Evolutionary conservation across 2,888 invertebrate genomes (phyloP), one percentile per base, ranked within the genome.

Genomic region (Drosophila borealis): DNA sequence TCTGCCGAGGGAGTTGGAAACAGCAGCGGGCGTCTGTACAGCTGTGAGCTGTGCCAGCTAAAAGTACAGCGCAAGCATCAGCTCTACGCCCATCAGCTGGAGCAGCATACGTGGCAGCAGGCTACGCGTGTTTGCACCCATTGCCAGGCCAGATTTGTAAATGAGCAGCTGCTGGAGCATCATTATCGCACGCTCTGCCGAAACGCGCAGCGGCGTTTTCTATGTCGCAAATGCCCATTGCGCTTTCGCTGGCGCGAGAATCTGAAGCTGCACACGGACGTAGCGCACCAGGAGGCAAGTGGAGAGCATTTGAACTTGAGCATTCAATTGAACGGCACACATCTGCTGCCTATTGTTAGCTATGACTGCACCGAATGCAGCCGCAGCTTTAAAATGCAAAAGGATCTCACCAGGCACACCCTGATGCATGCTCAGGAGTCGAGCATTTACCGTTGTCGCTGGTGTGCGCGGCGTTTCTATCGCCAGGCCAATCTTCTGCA

Each of bases 111-210:
- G 3, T 84, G 94, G 82, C 92, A 71, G 11, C 60, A 93, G 0
- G 93, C 94, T 0, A 93, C 93, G 0, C 91, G 92, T 33, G 91
- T 93, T 29, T 94, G 94, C 71, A 90, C 91, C 34, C 90, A 92
- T 17, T 94, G 94, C 78, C 90, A 92, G 19, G 93, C 93, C 88
- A 89, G 93, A 34, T 94, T 94, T 77, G 93, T 93, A 0, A 93
- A 93, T 8, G 89, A 93, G 3, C 92, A 92, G 61, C 91, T 94
- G 14, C 92, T 94, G 3, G 91, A 93, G 0, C 93, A 93, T 4
- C 94, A 94, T 93, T 41, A 93, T 91, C 88, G 93, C 87, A 72
- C 92, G 79, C 87, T 91, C 37, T 93, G 92, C 61, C 82, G 89
- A 19, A 92, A 92, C 67, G 21, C 37, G 1, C 78, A 83, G 13